Conservation (phyloP, 2,113 vertebrate species). For the Hylia prasina region DNA sequence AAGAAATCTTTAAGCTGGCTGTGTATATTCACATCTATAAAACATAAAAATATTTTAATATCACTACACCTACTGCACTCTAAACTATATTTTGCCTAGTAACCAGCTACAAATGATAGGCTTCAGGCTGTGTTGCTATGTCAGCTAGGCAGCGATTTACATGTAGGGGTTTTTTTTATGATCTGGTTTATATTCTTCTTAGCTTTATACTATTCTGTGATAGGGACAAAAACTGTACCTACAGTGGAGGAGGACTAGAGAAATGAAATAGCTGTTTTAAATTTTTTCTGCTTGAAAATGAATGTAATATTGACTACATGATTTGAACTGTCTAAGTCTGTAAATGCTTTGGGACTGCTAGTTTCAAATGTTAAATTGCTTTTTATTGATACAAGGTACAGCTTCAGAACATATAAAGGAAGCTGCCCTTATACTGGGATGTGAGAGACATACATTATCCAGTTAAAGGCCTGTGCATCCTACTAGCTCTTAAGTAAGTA, state of each 20-base stretch:
- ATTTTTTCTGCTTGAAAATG: neutral
- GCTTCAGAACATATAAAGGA: neutral
- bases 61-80: neutral
- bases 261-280: neutral
- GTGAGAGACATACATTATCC: neutral
- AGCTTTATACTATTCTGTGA: neutral
- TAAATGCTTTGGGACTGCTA: neutral
- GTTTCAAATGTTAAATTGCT: neutral
- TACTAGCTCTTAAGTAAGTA: neutral
- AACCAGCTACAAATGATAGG: neutral
- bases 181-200: neutral
- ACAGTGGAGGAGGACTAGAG: neutral
- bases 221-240: neutral
- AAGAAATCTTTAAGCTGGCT: neutral
- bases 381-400: neutral
- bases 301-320: neutral
- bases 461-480: neutral
- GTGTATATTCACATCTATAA: neutral
- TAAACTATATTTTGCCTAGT: neutral
- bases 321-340: neutral
- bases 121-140: neutral
- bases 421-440: neutral
- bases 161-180: neutral
- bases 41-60: neutral
- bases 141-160: neutral